Evolutionary conservation across 64 coral and sea anemone genomes (phyloP).

Genomic region (Orbicella faveolata): DNA sequence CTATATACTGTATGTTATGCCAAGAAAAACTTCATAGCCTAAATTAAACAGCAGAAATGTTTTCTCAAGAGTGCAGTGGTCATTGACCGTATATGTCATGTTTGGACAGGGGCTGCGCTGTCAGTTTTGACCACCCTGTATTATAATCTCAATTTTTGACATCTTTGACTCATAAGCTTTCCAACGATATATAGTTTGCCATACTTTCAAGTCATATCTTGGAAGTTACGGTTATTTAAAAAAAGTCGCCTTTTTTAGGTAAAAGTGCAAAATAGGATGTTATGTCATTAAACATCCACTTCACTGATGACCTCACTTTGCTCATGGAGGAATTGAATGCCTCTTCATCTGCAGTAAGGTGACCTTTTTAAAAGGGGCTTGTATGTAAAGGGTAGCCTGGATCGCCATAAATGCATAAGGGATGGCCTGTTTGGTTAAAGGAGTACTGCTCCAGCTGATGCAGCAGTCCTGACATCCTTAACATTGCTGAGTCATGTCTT

Average conservation of each 20-base stretch:
- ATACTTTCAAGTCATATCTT: slow-evolving; percentile 34
- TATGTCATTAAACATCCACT: slow-evolving; percentile 42
- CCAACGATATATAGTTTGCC: background rate
- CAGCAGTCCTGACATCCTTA: slow-evolving; percentile 52
- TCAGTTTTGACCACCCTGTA: too few species aligned
- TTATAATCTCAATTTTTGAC: too few species aligned
- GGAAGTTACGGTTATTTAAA: too few species aligned
- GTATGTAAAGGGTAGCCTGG: slow-evolving; percentile 42
- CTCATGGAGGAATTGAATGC: slow-evolving; percentile 54
- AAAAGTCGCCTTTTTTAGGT: slow-evolving; percentile 35
- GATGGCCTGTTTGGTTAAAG: slow-evolving; percentile 27
- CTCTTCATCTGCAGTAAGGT: slow-evolving; percentile 27
- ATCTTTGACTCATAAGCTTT: too few species aligned
- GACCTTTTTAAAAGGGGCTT: slow-evolving; percentile 28
- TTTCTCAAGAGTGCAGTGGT: too few species aligned
- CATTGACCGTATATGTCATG: too few species aligned
- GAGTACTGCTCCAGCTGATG: slow-evolving; percentile 19
- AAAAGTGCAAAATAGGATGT: slow-evolving; percentile 13
- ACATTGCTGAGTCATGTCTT: slow-evolving; percentile 45
- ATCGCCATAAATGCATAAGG: slow-evolving; percentile 48
- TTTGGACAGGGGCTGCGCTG: too few species aligned
- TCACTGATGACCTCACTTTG: slow-evolving; percentile 46
- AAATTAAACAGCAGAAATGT: too few species aligned
- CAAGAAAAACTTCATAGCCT: too few species aligned
- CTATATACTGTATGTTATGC: too few species aligned